phyloP scores from a whole-genome alignment of 2,113 vertebrate species.

The Alethe castanea region DNA sequence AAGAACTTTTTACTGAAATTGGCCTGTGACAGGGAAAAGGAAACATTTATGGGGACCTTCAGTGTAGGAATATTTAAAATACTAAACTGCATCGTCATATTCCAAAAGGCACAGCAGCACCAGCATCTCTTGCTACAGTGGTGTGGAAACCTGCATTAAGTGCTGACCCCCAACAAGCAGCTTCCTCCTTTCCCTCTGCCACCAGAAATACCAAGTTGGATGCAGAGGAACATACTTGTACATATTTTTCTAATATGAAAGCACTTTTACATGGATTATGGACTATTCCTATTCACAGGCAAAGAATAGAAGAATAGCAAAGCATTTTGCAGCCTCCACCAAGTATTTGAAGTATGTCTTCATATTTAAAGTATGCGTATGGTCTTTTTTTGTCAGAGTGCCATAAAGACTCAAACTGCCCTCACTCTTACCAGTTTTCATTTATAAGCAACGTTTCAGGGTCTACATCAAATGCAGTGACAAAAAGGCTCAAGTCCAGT shows the following conservation, averaged over 20 bases:
- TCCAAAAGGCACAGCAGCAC: neutral
- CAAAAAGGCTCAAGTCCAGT: neutral
- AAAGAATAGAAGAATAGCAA: neutral
- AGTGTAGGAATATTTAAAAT: neutral
- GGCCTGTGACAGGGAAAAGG: neutral
- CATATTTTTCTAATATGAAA: neutral
- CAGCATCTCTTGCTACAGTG: neutral
- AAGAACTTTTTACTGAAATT: neutral
- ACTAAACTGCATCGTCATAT: neutral
- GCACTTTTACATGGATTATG: neutral
- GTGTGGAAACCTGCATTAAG: neutral
- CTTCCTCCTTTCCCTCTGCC: neutral
- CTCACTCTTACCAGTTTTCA: neutral
- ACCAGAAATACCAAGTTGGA: neutral
- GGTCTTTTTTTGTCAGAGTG: neutral
- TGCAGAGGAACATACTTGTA: neutral
- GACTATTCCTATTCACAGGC: neutral
- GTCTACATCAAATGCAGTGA: neutral
- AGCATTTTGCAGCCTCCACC: neutral
- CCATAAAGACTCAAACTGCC: neutral
- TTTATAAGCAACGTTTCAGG: neutral
- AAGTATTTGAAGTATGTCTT: rapidly evolving
- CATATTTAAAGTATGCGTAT: rapidly evolving
- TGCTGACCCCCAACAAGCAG: neutral
- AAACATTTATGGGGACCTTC: neutral